A percentile compares a stretch with the other conserved stretches of the same genome.
Conservation (phyloP, 2,113 vertebrate species). For the Xiphophorus hellerii region DNA sequence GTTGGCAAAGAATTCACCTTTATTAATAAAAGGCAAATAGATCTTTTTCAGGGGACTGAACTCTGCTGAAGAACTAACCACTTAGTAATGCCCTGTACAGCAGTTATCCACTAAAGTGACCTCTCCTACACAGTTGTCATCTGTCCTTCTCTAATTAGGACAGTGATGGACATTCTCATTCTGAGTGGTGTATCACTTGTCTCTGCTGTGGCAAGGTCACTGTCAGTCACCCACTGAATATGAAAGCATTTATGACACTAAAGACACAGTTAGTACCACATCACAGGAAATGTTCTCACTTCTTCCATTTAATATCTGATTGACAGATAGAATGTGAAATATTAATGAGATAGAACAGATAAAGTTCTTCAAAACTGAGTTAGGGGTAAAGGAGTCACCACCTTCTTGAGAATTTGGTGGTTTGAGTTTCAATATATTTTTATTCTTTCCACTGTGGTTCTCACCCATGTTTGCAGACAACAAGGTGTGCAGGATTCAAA, state of each 20-base stretch:
- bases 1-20: background rate
- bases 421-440: slow-evolving; percentile 12
- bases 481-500: background rate
- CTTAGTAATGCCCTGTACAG: slow-evolving; percentile 3
- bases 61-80: slow-evolving; percentile 1
- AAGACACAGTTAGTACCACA: slow-evolving; percentile 48
- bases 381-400: background rate
- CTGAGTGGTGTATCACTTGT: slow-evolving; percentile 46
- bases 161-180: slow-evolving; percentile 56
- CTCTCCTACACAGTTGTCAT: slow-evolving; percentile 52
- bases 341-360: slow-evolving; percentile 57
- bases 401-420: slow-evolving; percentile 19
- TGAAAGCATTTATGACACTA: slow-evolving; percentile 50
- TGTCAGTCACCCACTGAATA: slow-evolving; percentile 46
- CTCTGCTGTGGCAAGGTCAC: slow-evolving; percentile 62
- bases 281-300: slow-evolving; percentile 39
- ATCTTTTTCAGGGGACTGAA: slow-evolving; percentile 5
- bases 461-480: background rate
- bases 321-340: slow-evolving; percentile 62
- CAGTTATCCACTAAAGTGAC: slow-evolving; percentile 42
- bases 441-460: background rate
- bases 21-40: background rate
- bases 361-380: slow-evolving; percentile 4
- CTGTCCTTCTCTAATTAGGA: slow-evolving; percentile 53
- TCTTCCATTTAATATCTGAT: slow-evolving; percentile 50